phyloP scores from a whole-genome alignment of 2,113 vertebrate species.

The Corynorhinus townsendii region DNA sequence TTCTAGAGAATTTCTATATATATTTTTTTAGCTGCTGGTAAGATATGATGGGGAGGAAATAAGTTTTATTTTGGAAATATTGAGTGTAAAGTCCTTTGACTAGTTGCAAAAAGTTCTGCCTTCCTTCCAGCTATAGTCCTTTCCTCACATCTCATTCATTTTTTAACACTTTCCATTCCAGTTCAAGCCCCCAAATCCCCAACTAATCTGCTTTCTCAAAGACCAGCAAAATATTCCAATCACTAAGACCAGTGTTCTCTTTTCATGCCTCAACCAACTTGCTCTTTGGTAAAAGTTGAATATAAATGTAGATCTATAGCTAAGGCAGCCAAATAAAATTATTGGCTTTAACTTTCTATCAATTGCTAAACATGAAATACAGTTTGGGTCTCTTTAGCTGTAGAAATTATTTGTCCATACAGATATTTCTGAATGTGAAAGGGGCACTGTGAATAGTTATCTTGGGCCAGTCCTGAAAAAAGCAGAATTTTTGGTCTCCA shows the following conservation, averaged over 20 bases:
- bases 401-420: neutral
- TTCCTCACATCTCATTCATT: neutral
- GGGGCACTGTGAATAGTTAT: neutral
- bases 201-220: slow-evolving; percentile 4
- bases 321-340: neutral
- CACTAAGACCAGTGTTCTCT: neutral
- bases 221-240: neutral
- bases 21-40: neutral
- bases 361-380: no score
- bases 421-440: neutral
- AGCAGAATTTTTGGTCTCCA: neutral
- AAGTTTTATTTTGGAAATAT: neutral
- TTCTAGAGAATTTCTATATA: neutral
- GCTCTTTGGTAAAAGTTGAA: neutral
- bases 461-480: neutral
- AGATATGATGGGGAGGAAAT: neutral
- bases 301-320: neutral
- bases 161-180: neutral
- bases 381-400: no score
- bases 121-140: neutral
- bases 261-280: neutral
- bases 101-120: neutral
- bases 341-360: no score
- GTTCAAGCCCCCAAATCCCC: neutral
- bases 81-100: neutral